Evolutionary conservation across 2,797 vertebrate genomes (phyloP), one percentile per base, ranked within the genome.

Genomic region (Schizopygopsis malacanthus): DNA sequence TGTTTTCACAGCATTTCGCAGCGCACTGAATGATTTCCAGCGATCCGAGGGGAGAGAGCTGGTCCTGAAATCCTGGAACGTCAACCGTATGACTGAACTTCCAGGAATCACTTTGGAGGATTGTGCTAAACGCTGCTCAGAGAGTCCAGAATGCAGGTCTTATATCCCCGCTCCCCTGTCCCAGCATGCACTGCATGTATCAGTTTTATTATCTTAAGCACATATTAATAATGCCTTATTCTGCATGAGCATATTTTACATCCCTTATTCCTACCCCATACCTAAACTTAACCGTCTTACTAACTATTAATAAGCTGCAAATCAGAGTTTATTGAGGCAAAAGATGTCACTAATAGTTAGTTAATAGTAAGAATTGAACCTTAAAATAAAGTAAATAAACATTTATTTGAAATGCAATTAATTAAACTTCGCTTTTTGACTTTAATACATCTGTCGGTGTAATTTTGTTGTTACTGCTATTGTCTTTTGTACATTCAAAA

Each of bases 21-120:
- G 97, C 39, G 93, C 96, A 0, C 90, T 99, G 77, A 99, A 99
- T 90, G 97, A 97, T 90, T 99, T 97, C 95, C 97, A 99, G 93
- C 96, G 96, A 80, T 96, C 97, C 0, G 96, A 96, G 88, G 97
- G 97, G 77, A 93, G 95, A 1, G 95, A 98, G 90, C 94, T 98
- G 86, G 94, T 94, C 16, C 93, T 95, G 0, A 93, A 92, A 43
- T 47, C 92, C 25, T 94, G 94, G 85, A 92, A 94, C 47, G 90
- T 88, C 0, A 93, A 89, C 16, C 92, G 61, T 0, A 88, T 92
- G 37, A 86, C 87, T 88, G 56, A 91, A 65, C 86, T 95, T 45
- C 88, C 90, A 0, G 90, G 91, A 6, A 89, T 92, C 61, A 94
- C 92, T 56, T 94, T 96, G 0, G 96, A 98, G 89, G 95, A 96